Conservation (phyloP, 2,113 vertebrate genomes). For the Rattus rattus region DNA sequence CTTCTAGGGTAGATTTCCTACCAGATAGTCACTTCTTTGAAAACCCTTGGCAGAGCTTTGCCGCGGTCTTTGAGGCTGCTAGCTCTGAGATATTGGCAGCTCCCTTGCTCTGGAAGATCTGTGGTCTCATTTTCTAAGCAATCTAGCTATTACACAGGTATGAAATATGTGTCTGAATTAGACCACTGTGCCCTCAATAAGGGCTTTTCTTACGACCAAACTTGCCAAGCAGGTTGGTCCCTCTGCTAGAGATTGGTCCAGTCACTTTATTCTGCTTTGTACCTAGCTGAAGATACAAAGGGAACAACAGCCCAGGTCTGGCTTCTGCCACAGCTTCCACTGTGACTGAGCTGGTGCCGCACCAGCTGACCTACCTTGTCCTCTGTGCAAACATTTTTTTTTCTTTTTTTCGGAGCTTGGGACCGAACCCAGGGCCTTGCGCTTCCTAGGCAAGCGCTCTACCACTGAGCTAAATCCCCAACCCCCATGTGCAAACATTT, state of each 20-base stretch:
- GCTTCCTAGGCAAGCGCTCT: too few relatives aligned
- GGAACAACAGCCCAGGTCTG: neutral
- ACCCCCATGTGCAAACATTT: too few relatives aligned
- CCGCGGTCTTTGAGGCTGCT: neutral
- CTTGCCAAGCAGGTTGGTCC: neutral
- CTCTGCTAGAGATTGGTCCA: neutral
- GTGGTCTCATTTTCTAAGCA: constrained; percentile 11
- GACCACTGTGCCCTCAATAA: neutral
- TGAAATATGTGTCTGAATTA: constrained; percentile 31
- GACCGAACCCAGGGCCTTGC: too few relatives aligned
- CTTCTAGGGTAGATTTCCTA: neutral
- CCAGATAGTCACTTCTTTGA: neutral
- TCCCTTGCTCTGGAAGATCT: neutral
- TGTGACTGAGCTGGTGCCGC: neutral
- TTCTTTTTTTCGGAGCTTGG: too few relatives aligned
- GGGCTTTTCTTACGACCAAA: neutral
- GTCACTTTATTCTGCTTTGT: neutral
- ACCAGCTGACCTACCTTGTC: neutral
- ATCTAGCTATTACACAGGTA: constrained; percentile 38
- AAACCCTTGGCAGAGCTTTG: neutral
- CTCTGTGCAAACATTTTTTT: neutral
- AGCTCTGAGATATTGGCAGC: neutral
- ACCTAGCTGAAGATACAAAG: neutral
- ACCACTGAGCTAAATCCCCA: too few relatives aligned
- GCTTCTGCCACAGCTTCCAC: too few relatives aligned